Base-by-base conservation (phyloP, 2,113 vertebrate species). In the Periophthalmus modestus region DNA sequence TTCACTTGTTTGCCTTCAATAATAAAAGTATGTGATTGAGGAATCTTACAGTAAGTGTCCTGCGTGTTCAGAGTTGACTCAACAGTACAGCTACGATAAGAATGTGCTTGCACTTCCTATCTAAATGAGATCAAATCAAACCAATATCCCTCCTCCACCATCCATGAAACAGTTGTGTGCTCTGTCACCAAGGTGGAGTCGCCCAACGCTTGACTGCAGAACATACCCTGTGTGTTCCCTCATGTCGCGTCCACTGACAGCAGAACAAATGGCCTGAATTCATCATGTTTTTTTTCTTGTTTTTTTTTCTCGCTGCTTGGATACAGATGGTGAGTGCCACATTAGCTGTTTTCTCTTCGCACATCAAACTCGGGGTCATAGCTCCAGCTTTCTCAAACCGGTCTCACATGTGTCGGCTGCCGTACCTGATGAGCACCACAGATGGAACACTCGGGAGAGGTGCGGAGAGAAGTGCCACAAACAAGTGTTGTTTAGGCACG, bases 291-390 rank as follows among this genome's bases (percentile, higher is more conserved):
- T 59, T 16, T 19, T 39, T 54, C 24, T 70, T 21, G 5, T 14
- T 46, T 33, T 67, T 39, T 33, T 18, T 28, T 21, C 9, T 21
- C 24, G 7, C 2, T 47, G 12, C 57, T 63, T 50, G 14, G 23
- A 80, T 85, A 82, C 90, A 90, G 88, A 90, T 92, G 89, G 91
- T 14, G 74, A 76, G 77, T 72, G 83, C 84, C 89, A 89, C 74
- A 83, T 88, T 85, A 83, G 79, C 87, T 88, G 79, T 89, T 89
- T 89, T 88, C 68, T 86, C 85, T 85, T 85, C 73, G 73, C 89
- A 88, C 87, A 88, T 89, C 90, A 91, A 90, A 90, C 85, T 85
- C 80, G 85, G 84, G 90, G 90, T 90, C 90, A 87, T 88, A 90
- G 88, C 89, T 89, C 89, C 88, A 78, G 72, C 13, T 62, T 81